A percentile compares a stretch with the other conserved stretches of the same genome.
phyloP scores from a whole-genome alignment of 2,113 vertebrate species.

The Melanerpes aurifrons region DNA sequence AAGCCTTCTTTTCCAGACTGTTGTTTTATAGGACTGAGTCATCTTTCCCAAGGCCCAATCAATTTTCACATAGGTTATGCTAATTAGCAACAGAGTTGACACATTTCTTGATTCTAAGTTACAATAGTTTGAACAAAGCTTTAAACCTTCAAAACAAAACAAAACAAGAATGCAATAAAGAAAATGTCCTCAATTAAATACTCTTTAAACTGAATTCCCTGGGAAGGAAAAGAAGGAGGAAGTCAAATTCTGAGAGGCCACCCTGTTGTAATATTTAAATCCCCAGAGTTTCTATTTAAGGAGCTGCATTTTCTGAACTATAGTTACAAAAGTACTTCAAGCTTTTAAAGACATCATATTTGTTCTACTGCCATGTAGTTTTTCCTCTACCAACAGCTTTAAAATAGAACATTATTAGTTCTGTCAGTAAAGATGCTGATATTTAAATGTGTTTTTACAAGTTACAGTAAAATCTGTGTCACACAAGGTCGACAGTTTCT shows the following conservation, averaged over 20 bases:
- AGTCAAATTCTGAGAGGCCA: slow-evolving; percentile 23
- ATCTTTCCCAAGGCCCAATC: slow-evolving; percentile 51
- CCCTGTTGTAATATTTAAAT: slow-evolving; percentile 38
- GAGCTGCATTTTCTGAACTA: background rate
- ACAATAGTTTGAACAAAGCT: slow-evolving; percentile 49
- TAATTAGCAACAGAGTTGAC: slow-evolving; percentile 60
- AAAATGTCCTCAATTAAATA: slow-evolving; percentile 53
- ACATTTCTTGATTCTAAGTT: slow-evolving; percentile 56
- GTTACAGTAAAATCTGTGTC: background rate
- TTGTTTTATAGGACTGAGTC: slow-evolving; percentile 1
- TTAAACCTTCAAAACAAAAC: slow-evolving; percentile 25
- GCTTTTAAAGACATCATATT: slow-evolving; percentile 8
- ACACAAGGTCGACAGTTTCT: background rate
- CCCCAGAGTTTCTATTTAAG: background rate
- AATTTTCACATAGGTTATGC: slow-evolving; percentile 35
- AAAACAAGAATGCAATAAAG: slow-evolving; percentile 42
- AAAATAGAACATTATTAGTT: background rate
- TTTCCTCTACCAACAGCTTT: background rate
- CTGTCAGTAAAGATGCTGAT: background rate
- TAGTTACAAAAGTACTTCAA: background rate
- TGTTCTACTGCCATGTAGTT: background rate
- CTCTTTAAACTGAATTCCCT: slow-evolving; percentile 42
- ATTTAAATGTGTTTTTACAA: background rate
- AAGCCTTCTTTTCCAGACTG: background rate
- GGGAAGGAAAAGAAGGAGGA: slow-evolving; percentile 6